Evolutionary conservation across 2,113 vertebrate species (phyloP), one percentile per base, ranked within the genome.

Genomic region (Origma solitaria): DNA sequence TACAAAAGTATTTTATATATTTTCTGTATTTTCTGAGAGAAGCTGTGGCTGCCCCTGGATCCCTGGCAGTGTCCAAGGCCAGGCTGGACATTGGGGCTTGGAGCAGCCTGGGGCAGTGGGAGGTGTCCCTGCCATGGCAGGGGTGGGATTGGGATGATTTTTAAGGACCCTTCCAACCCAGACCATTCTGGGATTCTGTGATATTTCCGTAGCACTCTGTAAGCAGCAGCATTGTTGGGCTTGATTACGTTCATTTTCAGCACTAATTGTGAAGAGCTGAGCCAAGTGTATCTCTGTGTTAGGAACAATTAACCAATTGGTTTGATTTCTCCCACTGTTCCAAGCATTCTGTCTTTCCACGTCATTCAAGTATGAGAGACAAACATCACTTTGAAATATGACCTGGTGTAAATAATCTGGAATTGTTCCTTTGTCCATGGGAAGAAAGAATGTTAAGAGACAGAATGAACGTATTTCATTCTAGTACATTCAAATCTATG

Each of bases 31-130:
- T 60, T 9, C 28, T 16, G 53, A 68, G 38, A 68, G 38, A 0
- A 75, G 16, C 20, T 66, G 28, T 3, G 69, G 53, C 77, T 75
- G 37, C 16, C 9, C 11, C 45, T 57, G 35, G 17, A 40, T 53
- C 38, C 20, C 61, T 82, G 45, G 45, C 11, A 82, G 28, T 30
- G 38, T 0, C 24, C 45, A 45, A 66, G 60, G 19, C 33, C 19
- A 45, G 33, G 33, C 0, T 73, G 37, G 60, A 6, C 14, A 66
- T 0, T 38, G 8, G 44, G 50, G 16, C 10, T 64, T 5, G 60
- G 69, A 88, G 44, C 44, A 73, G 6, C 77, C 33, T 51, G 60
- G 51, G 13, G 24, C 20, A 8, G 60, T 45, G 51, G 33, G 0
- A 73, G 44, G 23, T 38, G 28, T 38, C 23, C 44, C 33, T 66